Evolutionary conservation across 1,140 invertebrate genomes (phyloP).

Genomic region (Luehdorfia chinensis): DNA sequence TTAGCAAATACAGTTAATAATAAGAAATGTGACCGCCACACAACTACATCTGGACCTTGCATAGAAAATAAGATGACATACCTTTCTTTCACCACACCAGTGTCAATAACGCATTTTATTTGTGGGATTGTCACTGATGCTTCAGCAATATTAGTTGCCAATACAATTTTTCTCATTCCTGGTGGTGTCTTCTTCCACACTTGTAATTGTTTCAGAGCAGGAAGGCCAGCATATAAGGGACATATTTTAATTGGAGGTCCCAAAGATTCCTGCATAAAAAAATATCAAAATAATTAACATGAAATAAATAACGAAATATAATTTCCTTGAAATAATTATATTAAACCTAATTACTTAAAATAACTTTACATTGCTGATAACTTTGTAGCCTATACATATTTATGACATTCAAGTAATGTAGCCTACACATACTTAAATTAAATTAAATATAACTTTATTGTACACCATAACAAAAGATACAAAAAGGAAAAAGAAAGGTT

Average conservation of each 20-base stretch:
- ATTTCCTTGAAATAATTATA: too few relatives aligned
- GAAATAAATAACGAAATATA: slow-evolving; percentile 1
- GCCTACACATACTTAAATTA: too few relatives aligned
- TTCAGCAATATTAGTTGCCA: slow-evolving; percentile 99
- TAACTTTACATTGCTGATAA: too few relatives aligned
- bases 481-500: too few relatives aligned
- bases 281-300: background rate
- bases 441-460: too few relatives aligned
- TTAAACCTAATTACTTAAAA: too few relatives aligned
- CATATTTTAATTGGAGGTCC: slow-evolving; percentile 81
- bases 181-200: slow-evolving; percentile 84
- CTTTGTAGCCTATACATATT: too few relatives aligned
- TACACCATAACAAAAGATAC: too few relatives aligned
- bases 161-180: slow-evolving; percentile 90
- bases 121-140: slow-evolving; percentile 97
- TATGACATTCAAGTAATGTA: too few relatives aligned
- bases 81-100: slow-evolving; percentile 95
- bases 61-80: slow-evolving; percentile 19
- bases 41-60: too few relatives aligned
- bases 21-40: too few relatives aligned
- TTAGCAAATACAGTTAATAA: too few relatives aligned
- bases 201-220: slow-evolving; percentile 86
- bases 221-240: slow-evolving; percentile 90
- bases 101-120: slow-evolving; percentile 96
- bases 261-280: slow-evolving; percentile 49